These are phyloP conservation scores for Melanerpes formicivorus DNA, from an alignment of 2,113 vertebrate genomes.

Conservation along the genomic window DNA sequence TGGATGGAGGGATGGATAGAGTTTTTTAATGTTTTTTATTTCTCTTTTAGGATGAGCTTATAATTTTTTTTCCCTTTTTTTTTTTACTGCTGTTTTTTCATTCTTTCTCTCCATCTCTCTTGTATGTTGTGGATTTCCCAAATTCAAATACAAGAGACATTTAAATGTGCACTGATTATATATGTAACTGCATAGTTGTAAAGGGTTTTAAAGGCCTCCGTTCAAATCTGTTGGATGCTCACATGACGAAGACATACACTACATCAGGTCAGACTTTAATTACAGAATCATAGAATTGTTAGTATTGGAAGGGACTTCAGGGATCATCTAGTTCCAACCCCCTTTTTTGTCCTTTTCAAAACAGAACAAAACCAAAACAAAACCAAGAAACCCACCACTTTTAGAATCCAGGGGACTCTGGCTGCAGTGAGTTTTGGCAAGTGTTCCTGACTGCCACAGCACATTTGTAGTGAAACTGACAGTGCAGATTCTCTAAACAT, in stretches of 20 bases:
- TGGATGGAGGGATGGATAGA: background rate
- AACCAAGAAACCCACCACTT: background rate
- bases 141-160: background rate
- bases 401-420: background rate
- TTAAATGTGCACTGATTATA: background rate
- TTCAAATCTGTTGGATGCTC: background rate
- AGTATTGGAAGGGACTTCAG: too few species aligned
- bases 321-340: too few species aligned
- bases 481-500: background rate
- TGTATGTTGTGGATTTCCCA: background rate
- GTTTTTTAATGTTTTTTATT: too few species aligned
- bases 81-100: background rate
- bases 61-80: background rate
- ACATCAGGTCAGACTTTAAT: background rate
- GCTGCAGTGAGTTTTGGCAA: background rate
- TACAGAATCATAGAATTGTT: too few species aligned
- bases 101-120: background rate
- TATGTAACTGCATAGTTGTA: background rate
- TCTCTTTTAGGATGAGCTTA: too few species aligned
- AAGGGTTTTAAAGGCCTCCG: background rate
- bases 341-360: background rate
- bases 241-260: background rate
- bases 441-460: constrained; percentile 2
- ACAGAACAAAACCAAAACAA: background rate
- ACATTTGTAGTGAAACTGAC: constrained; percentile 14